A percentile compares a stretch with the other conserved stretches of the same genome.
Evolutionary conservation across 2,797 vertebrate species (phyloP).

Genomic region (Tapera naevia): DNA sequence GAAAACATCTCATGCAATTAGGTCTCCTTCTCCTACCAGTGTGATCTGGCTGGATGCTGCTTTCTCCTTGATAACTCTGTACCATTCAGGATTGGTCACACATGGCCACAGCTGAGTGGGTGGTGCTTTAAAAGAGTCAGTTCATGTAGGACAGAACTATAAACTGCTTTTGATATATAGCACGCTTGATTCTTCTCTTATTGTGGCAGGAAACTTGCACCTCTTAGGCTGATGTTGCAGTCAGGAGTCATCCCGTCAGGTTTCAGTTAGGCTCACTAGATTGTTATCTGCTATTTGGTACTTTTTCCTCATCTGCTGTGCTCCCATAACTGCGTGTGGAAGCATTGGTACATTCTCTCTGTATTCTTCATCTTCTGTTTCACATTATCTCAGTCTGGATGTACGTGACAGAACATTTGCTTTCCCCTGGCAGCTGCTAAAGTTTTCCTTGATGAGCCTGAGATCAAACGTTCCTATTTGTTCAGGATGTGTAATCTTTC

Average conservation of each 20-base stretch:
- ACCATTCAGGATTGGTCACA: neutral
- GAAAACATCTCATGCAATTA: neutral
- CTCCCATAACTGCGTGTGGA: neutral
- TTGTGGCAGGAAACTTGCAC: neutral
- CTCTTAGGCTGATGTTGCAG: neutral
- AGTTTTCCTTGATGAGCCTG: conserved; percentile 32
- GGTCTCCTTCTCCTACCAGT: neutral
- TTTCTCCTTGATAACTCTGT: neutral
- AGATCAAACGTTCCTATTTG: conserved; percentile 50
- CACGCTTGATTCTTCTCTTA: neutral
- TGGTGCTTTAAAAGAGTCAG: neutral
- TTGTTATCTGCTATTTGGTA: neutral
- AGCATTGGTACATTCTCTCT: neutral
- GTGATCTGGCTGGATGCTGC: neutral
- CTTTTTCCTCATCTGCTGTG: neutral
- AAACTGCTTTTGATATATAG: neutral
- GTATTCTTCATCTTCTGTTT: conserved; percentile 59
- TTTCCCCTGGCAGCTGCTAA: conserved; percentile 52
- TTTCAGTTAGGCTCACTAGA: conserved; percentile 10
- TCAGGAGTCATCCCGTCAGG: neutral
- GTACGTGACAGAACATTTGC: conserved; percentile 50
- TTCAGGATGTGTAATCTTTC: conserved; percentile 48
- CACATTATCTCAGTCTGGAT: conserved; percentile 31
- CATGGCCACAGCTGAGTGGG: neutral
- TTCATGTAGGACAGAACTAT: neutral